These are phyloP conservation scores for Dynastes grantii DNA, from an alignment of 2,888 invertebrate species.

Conservation along the genomic window DNA sequence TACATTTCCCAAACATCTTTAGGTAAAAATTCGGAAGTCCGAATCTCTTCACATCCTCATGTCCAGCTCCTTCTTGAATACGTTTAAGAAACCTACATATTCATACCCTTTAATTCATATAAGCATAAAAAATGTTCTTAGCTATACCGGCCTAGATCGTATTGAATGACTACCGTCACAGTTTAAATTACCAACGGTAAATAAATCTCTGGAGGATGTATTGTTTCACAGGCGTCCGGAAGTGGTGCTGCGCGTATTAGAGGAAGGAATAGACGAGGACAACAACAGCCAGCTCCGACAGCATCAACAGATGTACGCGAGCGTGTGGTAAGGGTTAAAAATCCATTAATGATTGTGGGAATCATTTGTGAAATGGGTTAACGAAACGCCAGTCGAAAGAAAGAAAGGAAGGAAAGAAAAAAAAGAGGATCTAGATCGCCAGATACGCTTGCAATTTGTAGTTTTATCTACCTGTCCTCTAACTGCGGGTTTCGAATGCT, in stretches of 20 bases:
- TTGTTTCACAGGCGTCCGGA: constrained; percentile 54
- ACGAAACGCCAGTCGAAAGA: constrained; percentile 22
- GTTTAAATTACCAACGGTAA: constrained; percentile 49
- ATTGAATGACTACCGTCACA: constrained; percentile 45
- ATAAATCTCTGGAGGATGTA: constrained; percentile 49
- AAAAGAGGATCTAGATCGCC: constrained; percentile 51
- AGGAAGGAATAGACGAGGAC: constrained; percentile 52
- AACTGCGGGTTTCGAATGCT: background rate
- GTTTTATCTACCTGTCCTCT: constrained; percentile 45
- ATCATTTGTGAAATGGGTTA: constrained; percentile 53
- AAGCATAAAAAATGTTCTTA: background rate
- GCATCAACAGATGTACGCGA: constrained; percentile 58
- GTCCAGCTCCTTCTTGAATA: too few species aligned
- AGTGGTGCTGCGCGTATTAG: constrained; percentile 52
- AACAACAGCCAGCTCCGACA: constrained; percentile 52
- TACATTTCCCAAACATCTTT: too few species aligned
- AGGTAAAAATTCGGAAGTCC: too few species aligned
- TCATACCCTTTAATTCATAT: background rate
- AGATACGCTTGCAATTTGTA: constrained; percentile 51
- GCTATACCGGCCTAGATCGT: background rate
- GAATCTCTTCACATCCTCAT: too few species aligned
- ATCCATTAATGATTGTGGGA: constrained; percentile 58
- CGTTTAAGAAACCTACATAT: background rate
- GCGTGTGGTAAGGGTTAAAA: constrained; percentile 56
- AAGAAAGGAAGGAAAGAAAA: constrained; percentile 16